These are phyloP conservation scores for Brachypodius melanocephalos DNA, from an alignment of 2,113 vertebrate genomes.

Conservation along the genomic window DNA sequence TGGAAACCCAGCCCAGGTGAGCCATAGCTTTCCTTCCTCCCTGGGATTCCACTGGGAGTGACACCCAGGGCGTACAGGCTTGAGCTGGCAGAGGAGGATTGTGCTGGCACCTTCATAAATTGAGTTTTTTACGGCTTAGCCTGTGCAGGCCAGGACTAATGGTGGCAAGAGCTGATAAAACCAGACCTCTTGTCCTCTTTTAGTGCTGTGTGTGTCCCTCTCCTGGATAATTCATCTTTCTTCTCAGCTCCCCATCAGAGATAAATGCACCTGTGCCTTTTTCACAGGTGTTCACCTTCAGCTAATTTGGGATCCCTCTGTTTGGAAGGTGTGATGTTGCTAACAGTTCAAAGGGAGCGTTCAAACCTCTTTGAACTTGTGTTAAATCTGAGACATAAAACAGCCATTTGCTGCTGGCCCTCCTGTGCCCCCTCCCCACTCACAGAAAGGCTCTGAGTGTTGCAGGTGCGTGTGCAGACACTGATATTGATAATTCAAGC, in stretches of 20 bases:
- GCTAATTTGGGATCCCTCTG: not conserved
- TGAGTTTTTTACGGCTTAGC: not conserved
- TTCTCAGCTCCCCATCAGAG: not conserved
- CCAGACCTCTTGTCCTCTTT: not conserved
- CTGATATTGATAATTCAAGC: not conserved
- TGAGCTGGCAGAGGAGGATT: not conserved
- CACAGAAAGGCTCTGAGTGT: not conserved
- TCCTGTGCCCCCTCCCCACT: not conserved
- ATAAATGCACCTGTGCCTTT: not conserved
- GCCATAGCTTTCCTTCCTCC: rapidly evolving
- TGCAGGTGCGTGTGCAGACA: not conserved
- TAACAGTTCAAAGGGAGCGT: not conserved
- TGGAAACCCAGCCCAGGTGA: not conserved
- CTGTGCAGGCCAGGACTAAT: not conserved
- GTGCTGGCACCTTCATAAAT: not conserved
- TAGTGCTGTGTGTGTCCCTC: not conserved
- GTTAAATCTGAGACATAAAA: not conserved
- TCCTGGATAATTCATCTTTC: not conserved
- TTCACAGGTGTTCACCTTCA: not conserved
- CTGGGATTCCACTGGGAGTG: not conserved
- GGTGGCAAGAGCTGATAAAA: not conserved
- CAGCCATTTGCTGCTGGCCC: not conserved
- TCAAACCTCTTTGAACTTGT: not conserved
- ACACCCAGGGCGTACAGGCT: not conserved
- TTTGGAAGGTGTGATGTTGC: not conserved